Evolutionary conservation across 1,140 invertebrate species (phyloP).

Genomic region (Homalodisca vitripennis): DNA sequence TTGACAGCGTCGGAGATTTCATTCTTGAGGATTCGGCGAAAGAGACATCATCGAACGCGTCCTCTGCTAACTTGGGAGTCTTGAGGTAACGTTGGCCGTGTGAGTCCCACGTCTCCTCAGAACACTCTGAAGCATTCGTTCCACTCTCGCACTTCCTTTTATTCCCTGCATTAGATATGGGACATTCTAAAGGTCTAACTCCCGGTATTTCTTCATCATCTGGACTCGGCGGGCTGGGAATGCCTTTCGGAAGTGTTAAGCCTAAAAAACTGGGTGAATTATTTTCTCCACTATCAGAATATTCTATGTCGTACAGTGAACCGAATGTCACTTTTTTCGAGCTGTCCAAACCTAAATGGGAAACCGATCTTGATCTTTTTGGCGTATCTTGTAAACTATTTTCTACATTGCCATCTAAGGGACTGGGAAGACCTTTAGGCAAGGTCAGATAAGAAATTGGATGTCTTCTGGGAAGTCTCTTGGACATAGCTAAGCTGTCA

Average conservation of each 20-base stretch:
- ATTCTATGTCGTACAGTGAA: constrained; percentile 11
- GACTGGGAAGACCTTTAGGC: constrained; percentile 39
- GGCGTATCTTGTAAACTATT: not conserved
- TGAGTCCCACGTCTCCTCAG: constrained; percentile 42
- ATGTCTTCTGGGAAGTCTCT: constrained; percentile 39
- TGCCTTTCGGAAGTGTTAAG: constrained; percentile 43
- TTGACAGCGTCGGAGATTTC: constrained; percentile 28
- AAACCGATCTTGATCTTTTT: constrained; percentile 19
- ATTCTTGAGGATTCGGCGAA: constrained; percentile 30
- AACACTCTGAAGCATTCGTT: constrained; percentile 24
- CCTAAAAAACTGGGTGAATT: constrained; percentile 26
- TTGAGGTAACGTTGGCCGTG: constrained; percentile 39
- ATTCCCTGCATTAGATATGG: not conserved
- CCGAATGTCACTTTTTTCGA: constrained; percentile 10
- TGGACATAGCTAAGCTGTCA: not conserved
- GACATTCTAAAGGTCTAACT: constrained; percentile 31
- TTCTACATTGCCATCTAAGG: constrained; percentile 17
- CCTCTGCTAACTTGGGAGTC: constrained; percentile 32
- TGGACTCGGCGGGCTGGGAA: constrained; percentile 41
- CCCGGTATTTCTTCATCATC: constrained; percentile 34
- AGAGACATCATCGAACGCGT: constrained; percentile 11
- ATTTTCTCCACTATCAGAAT: constrained; percentile 8
- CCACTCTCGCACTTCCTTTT: constrained; percentile 7
- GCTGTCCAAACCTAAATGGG: not conserved
- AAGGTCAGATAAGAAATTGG: constrained; percentile 37